Conservation (phyloP, 2,797 vertebrate species). For the Anguilla anguilla region DNA sequence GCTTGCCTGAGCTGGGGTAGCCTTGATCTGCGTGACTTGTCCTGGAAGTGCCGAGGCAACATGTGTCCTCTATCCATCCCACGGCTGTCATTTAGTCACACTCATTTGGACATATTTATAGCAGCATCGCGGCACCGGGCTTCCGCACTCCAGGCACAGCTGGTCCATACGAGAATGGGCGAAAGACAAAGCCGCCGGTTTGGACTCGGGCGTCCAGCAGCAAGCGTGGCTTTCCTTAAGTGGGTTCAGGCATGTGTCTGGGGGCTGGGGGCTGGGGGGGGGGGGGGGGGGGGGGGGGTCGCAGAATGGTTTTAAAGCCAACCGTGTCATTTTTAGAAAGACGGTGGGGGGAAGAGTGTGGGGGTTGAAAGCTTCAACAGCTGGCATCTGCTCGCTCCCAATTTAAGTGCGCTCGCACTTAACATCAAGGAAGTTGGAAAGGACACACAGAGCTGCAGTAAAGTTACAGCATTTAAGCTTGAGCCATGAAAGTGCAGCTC, state of each 20-base stretch:
- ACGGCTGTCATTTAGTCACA: conserved; percentile 80
- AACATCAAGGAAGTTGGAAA: not conserved
- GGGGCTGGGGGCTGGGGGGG: conserved; percentile 38
- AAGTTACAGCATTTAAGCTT: not conserved
- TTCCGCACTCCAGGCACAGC: conserved; percentile 76
- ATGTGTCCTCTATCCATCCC: conserved; percentile 72
- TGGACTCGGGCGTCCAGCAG: conserved; percentile 64
- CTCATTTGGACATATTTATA: conserved; percentile 78
- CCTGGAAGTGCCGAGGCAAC: conserved; percentile 63
- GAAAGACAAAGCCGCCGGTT: conserved; percentile 77
- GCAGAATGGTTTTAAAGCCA: conserved; percentile 50
- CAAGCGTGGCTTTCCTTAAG: conserved; percentile 70
- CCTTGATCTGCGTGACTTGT: conserved; percentile 52
- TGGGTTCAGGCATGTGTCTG: conserved; percentile 58
- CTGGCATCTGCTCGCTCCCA: conserved; percentile 54
- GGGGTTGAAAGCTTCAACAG: conserved; percentile 62
- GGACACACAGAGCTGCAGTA: not conserved
- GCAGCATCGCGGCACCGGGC: conserved; percentile 72
- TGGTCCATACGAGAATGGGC: conserved; percentile 77
- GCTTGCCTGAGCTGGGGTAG: not conserved
- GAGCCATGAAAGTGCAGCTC: not conserved
- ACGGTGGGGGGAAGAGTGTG: conserved; percentile 54
- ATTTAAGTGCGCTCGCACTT: conserved; percentile 50
- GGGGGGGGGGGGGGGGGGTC: conserved; percentile 41
- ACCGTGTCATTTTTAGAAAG: conserved; percentile 64